phyloP scores from a whole-genome alignment of 2,888 invertebrate species.

The Tricholauxania praeusta region DNA sequence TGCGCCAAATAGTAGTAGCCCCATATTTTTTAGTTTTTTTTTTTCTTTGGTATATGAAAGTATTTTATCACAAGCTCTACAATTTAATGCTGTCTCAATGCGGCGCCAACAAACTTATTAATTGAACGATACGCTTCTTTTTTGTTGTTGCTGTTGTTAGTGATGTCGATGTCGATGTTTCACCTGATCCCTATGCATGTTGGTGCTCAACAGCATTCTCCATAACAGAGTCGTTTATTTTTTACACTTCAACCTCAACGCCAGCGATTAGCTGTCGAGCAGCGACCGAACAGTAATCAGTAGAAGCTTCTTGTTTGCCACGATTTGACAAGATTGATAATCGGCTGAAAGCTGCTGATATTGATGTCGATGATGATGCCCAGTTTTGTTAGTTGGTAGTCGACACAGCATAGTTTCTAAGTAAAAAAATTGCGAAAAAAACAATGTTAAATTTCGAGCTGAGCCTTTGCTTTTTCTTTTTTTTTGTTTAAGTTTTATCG shows the following conservation, averaged over 20 bases:
- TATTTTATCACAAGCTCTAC: no score
- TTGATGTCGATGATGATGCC: no score
- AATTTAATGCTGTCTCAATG: constrained; percentile 19
- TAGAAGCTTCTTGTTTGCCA: constrained; percentile 32
- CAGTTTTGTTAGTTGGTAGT: neutral
- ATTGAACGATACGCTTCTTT: constrained; percentile 24
- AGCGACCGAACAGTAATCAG: constrained; percentile 17
- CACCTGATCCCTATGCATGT: neutral
- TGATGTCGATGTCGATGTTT: constrained; percentile 8
- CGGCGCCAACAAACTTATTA: constrained; percentile 37
- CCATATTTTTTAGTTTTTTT: no score
- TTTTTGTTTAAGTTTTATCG: no score
- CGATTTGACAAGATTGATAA: constrained; percentile 42
- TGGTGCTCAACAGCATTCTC: neutral
- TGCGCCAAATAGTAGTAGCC: no score
- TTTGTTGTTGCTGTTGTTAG: constrained; percentile 19
- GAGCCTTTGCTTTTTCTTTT: no score
- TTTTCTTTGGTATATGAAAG: no score
- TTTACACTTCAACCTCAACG: constrained; percentile 30
- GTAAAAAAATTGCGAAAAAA: no score
- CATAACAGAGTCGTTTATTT: constrained; percentile 9
- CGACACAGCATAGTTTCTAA: no score
- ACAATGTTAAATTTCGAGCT: no score
- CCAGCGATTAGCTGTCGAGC: constrained; percentile 19
- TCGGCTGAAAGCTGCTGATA: constrained; percentile 37